Percentiles rank a stretch among this genome's conserved stretches.
Conservation (phyloP, 2,113 vertebrate genomes). For the Potamarius usumacintae region DNA sequence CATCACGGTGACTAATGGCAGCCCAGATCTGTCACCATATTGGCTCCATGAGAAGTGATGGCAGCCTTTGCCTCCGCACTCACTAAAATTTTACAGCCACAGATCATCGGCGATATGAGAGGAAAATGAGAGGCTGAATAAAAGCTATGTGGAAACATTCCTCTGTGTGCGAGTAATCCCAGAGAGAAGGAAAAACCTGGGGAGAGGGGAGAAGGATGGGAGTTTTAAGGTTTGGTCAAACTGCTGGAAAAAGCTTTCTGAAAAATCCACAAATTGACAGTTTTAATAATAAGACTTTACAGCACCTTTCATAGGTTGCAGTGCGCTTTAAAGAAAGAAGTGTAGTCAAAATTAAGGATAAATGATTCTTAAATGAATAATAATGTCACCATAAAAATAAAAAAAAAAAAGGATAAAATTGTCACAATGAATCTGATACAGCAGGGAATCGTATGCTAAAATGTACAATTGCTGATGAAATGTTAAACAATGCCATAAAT, state of each 20-base stretch:
- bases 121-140: constrained; percentile 43
- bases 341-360: background rate
- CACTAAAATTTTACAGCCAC: constrained; percentile 55
- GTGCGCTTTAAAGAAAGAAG: background rate
- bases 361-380: background rate
- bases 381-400: background rate
- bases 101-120: constrained; percentile 54
- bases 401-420: background rate
- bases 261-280: background rate
- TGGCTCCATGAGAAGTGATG: constrained; percentile 47
- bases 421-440: background rate
- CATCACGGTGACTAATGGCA: constrained; percentile 20
- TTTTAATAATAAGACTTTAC: background rate
- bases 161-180: constrained; percentile 56
- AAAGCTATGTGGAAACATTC: constrained; percentile 59
- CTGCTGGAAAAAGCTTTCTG: background rate
- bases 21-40: constrained; percentile 38
- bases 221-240: background rate
- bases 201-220: constrained; percentile 20
- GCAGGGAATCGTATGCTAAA: background rate
- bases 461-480: background rate
- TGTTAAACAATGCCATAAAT: background rate
- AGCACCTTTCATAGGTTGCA: background rate
- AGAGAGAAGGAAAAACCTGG: constrained; percentile 23
- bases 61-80: constrained; percentile 49